Conservation (phyloP, 1,140 invertebrate genomes). For the Lethocerus indicus region DNA sequence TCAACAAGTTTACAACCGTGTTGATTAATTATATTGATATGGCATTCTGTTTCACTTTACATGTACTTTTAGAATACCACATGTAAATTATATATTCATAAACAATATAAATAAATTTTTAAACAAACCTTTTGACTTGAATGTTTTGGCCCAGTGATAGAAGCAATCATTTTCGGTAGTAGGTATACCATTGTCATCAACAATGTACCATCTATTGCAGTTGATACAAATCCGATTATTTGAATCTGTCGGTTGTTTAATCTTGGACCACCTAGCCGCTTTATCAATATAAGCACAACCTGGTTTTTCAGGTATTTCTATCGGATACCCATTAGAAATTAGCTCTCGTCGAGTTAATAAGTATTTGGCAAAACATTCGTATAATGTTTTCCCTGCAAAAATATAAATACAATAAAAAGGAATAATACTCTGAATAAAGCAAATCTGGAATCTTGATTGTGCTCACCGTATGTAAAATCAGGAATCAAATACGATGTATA, state of each 20-base stretch:
- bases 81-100: too few relatives aligned
- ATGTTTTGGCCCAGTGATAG: slow-evolving; percentile 79
- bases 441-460: too few relatives aligned
- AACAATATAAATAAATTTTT: too few relatives aligned
- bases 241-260: slow-evolving; percentile 9
- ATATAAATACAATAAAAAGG: slow-evolving; percentile 39
- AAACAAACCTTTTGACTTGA: too few relatives aligned
- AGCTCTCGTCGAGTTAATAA: background rate
- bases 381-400: slow-evolving; percentile 25
- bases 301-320: background rate
- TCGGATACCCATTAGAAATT: background rate
- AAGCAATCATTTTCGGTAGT: slow-evolving; percentile 59
- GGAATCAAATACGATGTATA: too few relatives aligned
- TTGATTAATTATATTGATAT: too few relatives aligned
- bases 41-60: too few relatives aligned
- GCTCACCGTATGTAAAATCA: too few relatives aligned
- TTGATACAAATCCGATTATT: slow-evolving; percentile 56
- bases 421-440: too few relatives aligned
- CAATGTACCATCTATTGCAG: slow-evolving; percentile 61
- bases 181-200: slow-evolving; percentile 57
- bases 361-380: slow-evolving; percentile 2
- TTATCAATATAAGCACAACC: slow-evolving; percentile 22
- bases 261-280: slow-evolving; percentile 38
- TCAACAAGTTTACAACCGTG: too few relatives aligned
- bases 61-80: too few relatives aligned